Percentiles rank a stretch among this genome's conserved stretches.
phyloP scores from a whole-genome alignment of 2,797 vertebrate species.

The Chlorospingus semifuscus region DNA sequence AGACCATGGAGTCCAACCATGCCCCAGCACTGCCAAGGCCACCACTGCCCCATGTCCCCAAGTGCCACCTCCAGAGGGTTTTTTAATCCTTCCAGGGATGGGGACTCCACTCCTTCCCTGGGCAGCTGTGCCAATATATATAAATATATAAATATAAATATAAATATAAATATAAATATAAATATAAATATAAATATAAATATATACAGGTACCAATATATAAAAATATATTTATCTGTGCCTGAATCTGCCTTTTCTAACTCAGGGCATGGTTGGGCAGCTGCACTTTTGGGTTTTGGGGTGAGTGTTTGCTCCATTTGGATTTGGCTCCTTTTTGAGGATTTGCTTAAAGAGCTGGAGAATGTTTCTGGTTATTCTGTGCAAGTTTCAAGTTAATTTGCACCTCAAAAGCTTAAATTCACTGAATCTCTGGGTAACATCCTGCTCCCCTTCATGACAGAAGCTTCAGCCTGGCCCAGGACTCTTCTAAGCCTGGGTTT shows the following conservation, averaged over 20 bases:
- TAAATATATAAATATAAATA: not conserved
- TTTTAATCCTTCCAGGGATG: not conserved
- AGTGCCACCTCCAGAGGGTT: not conserved
- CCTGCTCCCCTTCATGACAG: fast-evolving
- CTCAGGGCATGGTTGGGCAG: not conserved
- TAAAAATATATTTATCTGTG: not conserved
- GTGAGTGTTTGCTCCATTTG: not conserved
- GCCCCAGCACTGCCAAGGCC: not conserved
- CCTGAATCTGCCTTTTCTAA: not conserved
- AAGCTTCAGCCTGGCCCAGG: not conserved
- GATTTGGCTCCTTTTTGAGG: not conserved
- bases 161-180: too few species aligned
- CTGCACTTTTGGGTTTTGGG: not conserved
- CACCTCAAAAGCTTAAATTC: not conserved
- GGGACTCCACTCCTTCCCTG: not conserved
- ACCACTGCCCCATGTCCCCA: not conserved
- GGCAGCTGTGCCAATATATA: not conserved
- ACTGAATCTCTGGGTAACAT: not conserved
- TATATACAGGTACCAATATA: too few species aligned
- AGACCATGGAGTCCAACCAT: not conserved
- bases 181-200: too few species aligned
- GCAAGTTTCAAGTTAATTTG: not conserved
- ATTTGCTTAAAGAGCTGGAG: not conserved
- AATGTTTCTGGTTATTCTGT: not conserved
- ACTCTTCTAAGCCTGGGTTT: not conserved